phyloP scores from a whole-genome alignment of 1,140 invertebrate genomes.

The Pseudomyrmex flavicornis region DNA sequence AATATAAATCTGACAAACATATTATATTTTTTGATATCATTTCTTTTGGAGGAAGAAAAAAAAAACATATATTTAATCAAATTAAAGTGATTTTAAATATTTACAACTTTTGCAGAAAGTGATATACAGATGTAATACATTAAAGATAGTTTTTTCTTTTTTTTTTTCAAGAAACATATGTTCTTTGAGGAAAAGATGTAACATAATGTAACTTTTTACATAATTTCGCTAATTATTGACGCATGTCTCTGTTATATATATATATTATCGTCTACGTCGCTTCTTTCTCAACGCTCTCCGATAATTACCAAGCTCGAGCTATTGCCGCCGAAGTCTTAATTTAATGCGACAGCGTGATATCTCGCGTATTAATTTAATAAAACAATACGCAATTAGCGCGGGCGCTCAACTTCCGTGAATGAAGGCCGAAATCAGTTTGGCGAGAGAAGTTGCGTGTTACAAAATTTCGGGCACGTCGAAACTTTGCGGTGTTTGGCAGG shows the following conservation, averaged over 20 bases:
- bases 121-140: too few relatives aligned
- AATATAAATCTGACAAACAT: too few relatives aligned
- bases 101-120: too few relatives aligned
- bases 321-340: slow-evolving; percentile 38
- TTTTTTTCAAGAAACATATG: too few relatives aligned
- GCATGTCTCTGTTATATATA: background rate
- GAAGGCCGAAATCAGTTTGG: slow-evolving; percentile 52
- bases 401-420: slow-evolving; percentile 47
- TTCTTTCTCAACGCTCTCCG: background rate
- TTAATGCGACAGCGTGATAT: slow-evolving; percentile 32
- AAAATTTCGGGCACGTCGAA: slow-evolving; percentile 62
- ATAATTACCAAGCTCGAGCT: slow-evolving; percentile 31
- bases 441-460: slow-evolving; percentile 32
- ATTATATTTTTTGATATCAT: too few relatives aligned
- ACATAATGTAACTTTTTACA: background rate
- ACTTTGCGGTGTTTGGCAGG: slow-evolving; percentile 49
- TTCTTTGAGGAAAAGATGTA: too few relatives aligned
- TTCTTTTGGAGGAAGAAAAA: too few relatives aligned
- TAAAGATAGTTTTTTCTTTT: too few relatives aligned
- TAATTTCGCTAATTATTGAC: background rate
- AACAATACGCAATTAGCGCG: slow-evolving; percentile 40
- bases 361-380: slow-evolving; percentile 34
- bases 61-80: too few relatives aligned
- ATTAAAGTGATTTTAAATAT: too few relatives aligned
- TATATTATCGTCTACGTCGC: background rate